A percentile compares a stretch with the other conserved stretches of the same genome.
Conservation (phyloP, 2,113 vertebrate species). For the Petrocephalus microphthalmus region DNA sequence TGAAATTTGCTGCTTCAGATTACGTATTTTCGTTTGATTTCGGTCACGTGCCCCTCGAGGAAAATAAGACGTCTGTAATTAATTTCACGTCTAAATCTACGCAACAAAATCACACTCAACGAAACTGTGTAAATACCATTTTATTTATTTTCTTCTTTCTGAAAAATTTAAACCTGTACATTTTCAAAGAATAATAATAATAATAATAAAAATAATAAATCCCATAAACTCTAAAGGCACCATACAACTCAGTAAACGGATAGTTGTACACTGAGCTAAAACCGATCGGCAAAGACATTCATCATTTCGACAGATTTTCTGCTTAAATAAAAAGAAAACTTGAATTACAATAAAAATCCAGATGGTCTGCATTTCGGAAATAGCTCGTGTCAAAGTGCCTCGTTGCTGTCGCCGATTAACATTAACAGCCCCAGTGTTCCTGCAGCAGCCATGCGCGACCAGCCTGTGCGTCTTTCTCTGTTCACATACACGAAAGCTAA, state of each 20-base stretch:
- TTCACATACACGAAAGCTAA: neutral
- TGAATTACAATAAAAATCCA: neutral
- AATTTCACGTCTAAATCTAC: neutral
- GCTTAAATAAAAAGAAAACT: neutral
- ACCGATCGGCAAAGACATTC: neutral
- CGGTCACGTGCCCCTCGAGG: neutral
- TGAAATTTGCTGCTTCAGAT: neutral
- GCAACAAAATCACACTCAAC: neutral
- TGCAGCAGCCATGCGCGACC: neutral
- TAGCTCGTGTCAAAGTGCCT: neutral
- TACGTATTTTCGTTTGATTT: neutral
- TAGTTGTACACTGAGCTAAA: neutral
- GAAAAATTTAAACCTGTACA: neutral
- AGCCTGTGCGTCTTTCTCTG: neutral
- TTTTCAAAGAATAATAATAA: neutral
- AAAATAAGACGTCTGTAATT: neutral
- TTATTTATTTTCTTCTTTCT: neutral
- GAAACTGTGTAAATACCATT: neutral
- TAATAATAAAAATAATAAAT: neutral
- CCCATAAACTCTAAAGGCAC: neutral
- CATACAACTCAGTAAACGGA: neutral
- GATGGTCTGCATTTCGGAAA: neutral
- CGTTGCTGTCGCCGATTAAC: neutral
- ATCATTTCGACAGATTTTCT: neutral
- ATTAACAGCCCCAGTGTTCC: neutral